Base-by-base conservation (phyloP, 1,140 invertebrate genomes). In the Drosophila virilis region DNA sequence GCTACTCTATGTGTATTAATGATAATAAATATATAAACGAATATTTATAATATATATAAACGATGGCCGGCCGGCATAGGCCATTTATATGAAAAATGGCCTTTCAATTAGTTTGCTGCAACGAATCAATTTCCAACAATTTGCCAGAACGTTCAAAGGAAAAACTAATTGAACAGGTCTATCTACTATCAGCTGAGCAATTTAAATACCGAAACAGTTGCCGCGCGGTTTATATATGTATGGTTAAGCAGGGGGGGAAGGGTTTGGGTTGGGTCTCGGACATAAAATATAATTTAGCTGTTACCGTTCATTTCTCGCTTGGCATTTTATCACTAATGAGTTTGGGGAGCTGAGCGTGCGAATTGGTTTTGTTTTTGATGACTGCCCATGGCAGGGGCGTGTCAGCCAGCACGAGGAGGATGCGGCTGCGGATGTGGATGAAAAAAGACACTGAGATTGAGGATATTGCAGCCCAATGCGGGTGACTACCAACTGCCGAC, bases 341-440 rank as follows among this genome's bases (percentile, higher is more conserved):
- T 78, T 78, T 75, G 61, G 70, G 52, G 28, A 37, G 35, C 60
- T 38, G 48, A 42, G 55, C 55, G 67, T 40, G 68, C 73, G 73
- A 76, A 76, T 72, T 75, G 73, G 65, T 74, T 77, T 75, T 75
- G 67, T 71, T 71, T 65, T 66, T 66, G 76, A 75, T 52, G 55
- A 78, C 60, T 70, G 72, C 54, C 66, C 57, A 38, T 52, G 59
- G 76, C 59, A 40, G 28, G 66, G 71, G 70, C 70, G 75, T 69
- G 65, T 9, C 65, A 59, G 43, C 40, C 42, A 45, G 38, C 45
- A 40, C 37, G 22, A 17, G 48, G 22, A 22, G 10, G 33, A 48
- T 28, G 6, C 1, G 50, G 22, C 10, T 48, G 35, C 35, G n/a
- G n/a, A 12, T 37, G 35, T 7, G 15, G 32, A 40, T 60, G 13